A percentile compares a stretch with the other conserved stretches of the same genome.
Evolutionary conservation across 2,113 vertebrate species (phyloP).

Genomic region (Prolemur simus): DNA sequence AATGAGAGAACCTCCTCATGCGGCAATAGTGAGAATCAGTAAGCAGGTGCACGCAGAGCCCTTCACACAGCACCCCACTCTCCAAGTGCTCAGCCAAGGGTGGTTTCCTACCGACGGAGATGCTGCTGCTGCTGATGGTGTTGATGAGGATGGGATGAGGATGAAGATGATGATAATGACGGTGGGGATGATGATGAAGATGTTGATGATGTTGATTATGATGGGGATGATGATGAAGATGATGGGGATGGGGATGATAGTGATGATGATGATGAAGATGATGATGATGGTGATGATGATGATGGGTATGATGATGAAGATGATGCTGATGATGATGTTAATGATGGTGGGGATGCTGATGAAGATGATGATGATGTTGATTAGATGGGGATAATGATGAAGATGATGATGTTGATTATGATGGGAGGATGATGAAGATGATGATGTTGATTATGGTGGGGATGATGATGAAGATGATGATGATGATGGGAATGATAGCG

Average conservation of each 20-base stretch:
- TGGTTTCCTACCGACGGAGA: not conserved
- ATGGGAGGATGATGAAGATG: too few species aligned
- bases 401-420: too few species aligned
- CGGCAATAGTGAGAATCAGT: not conserved
- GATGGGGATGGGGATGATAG: not conserved
- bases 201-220: too few species aligned
- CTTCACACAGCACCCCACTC: not conserved
- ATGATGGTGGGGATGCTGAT: not conserved
- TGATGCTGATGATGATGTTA: not conserved
- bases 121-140: not conserved
- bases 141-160: not conserved
- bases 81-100: not conserved
- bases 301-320: rapidly evolving
- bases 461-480: too few species aligned
- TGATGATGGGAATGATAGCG: not conserved
- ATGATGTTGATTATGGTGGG: too few species aligned
- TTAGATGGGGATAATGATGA: not conserved
- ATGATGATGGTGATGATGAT: too few species aligned
- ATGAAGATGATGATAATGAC: not conserved
- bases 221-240: not conserved
- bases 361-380: too few species aligned
- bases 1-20: not conserved
- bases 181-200: not conserved
- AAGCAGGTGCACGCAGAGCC: too few species aligned
- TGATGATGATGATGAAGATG: too few species aligned